phyloP scores from a whole-genome alignment of 2,797 vertebrate genomes.

The Hybognathus amarus region DNA sequence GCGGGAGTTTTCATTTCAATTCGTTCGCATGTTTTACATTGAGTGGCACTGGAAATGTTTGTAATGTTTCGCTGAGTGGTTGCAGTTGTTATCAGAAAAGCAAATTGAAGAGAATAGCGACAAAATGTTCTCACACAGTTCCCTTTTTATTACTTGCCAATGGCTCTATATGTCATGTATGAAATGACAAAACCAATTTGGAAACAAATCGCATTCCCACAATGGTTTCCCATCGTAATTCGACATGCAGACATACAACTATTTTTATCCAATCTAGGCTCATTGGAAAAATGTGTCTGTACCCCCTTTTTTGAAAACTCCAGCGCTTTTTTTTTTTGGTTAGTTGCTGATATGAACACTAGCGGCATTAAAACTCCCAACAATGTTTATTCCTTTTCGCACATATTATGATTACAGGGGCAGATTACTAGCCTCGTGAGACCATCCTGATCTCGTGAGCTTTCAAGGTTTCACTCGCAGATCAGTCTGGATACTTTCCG shows the following conservation, averaged over 20 bases:
- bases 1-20: constrained; percentile 4
- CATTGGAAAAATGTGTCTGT: neutral
- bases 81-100: neutral
- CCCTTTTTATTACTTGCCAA: neutral
- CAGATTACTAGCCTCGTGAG: no score
- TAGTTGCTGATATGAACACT: neutral
- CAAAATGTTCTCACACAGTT: neutral
- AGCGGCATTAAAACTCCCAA: neutral
- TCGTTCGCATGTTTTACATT: neutral
- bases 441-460: no score
- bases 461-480: no score
- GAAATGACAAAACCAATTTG: neutral
- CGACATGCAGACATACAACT: constrained; percentile 1
- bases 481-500: no score
- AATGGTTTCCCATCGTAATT: neutral
- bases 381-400: neutral
- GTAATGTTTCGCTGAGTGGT: constrained; percentile 16
- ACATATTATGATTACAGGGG: neutral
- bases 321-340: neutral
- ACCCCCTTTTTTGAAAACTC: neutral
- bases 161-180: neutral
- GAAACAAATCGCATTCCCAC: neutral
- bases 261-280: neutral
- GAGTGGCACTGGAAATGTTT: neutral
- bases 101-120: neutral